phyloP scores from a whole-genome alignment of 2,797 vertebrate species.

The Brotula barbata region DNA sequence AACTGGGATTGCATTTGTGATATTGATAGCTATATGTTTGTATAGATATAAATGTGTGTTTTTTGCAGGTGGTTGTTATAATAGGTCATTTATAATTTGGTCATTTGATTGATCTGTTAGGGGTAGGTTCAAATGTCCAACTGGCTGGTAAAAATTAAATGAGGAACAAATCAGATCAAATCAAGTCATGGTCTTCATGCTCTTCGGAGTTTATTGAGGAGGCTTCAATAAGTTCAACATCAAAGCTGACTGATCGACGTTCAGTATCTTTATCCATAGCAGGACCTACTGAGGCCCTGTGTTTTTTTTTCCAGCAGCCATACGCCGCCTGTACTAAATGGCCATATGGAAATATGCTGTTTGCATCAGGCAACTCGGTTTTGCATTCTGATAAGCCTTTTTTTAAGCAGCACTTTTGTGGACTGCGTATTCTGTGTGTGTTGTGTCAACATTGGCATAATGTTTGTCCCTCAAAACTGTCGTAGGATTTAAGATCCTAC shows the following conservation, averaged over 20 bases:
- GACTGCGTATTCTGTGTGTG: too few relatives aligned
- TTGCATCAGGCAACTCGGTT: slow-evolving; percentile 54
- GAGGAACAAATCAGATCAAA: too few relatives aligned
- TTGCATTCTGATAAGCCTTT: slow-evolving; percentile 55
- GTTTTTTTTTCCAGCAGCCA: slow-evolving; percentile 11
- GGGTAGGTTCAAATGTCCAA: background rate
- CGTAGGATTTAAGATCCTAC: background rate
- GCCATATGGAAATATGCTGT: slow-evolving; percentile 49
- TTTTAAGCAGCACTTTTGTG: background rate
- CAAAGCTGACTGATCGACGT: slow-evolving; percentile 2
- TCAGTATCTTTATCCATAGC: slow-evolving; percentile 5
- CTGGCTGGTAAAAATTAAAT: background rate
- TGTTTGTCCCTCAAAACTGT: background rate
- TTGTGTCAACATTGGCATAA: background rate
- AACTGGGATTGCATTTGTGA: too few relatives aligned
- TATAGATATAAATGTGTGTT: too few relatives aligned
- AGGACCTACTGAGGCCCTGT: background rate
- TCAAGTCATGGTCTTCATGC: too few relatives aligned
- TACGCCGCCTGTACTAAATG: background rate
- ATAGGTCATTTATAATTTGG: too few relatives aligned
- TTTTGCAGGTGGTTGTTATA: too few relatives aligned
- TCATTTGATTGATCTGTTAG: background rate
- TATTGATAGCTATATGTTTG: too few relatives aligned
- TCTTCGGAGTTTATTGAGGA: background rate
- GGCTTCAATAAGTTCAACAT: slow-evolving; percentile 8